Base-by-base conservation (phyloP, 2,113 vertebrate species). In the Cacatua alba region DNA sequence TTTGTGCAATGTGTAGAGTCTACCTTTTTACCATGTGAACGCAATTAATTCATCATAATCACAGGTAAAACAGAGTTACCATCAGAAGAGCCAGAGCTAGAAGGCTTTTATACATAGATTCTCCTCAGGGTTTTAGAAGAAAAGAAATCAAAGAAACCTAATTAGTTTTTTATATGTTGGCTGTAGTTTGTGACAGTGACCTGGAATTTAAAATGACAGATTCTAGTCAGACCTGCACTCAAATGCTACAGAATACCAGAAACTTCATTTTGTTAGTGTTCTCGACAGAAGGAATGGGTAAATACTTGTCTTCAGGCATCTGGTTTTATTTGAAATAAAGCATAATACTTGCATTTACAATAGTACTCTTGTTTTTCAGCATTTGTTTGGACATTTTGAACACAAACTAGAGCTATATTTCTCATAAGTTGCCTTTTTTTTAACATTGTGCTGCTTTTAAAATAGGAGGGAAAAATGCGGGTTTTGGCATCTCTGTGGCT, bases 271-370 rank as follows among this genome's bases (percentile, higher is more conserved):
- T 9, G 14, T 96, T 94, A 59, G 31, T 53, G 46, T 86, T 91
- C 60, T 49, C 2, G 1, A 59, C 77, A 95, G 80, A 74, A 94
- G 69, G 81, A 94, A 84, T 91, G 84, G 37, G 64, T 95, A 86
- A 94, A 97, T 91, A 81, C 49, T 96, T 92, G 76, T 80, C 76
- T 83, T 81, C 41, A 86, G 77, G 81, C 81, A 89, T 91, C 90
- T 89, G 92, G n/a, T 65, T 83, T 91, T 92, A 46, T 60, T 95
- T 94, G 91, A 94, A 96, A 92, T 91, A 81, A 74, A 86, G 64
- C 89, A 65, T 39, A 77, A 88, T 83, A 69, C 60, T 86, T 78
- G 19, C 55, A 88, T 88, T 69, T 81, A 65, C 64, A 70, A 4
- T 20, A 80, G 17, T 48, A 28, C 33, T 88, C 52, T 77, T 94